Evolutionary conservation across 2,888 invertebrate genomes (phyloP).

Genomic region (Eretmocerus hayati): DNA sequence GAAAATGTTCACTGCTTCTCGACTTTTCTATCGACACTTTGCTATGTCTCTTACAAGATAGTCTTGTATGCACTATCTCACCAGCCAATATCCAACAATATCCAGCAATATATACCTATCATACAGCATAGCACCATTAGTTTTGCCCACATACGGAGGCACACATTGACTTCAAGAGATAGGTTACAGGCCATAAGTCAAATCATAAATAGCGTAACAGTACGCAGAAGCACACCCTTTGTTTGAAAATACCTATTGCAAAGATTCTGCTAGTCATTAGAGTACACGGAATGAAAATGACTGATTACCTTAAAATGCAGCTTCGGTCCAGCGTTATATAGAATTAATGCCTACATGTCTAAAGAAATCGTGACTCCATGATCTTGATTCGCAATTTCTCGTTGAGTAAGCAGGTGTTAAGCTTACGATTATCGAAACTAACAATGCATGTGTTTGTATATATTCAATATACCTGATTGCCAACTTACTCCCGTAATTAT

Average conservation of each 20-base stretch:
- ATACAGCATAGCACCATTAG: no score
- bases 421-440: no score
- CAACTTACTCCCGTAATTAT: no score
- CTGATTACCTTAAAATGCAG: constrained; percentile 16
- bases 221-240: constrained; percentile 6
- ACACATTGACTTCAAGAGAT: neutral
- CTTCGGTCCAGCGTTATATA: no score
- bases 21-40: neutral
- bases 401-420: neutral
- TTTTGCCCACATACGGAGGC: no score
- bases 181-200: constrained; percentile 12
- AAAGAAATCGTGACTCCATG: constrained; percentile 7
- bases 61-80: no score
- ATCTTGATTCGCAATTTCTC: constrained; percentile 16
- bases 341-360: constrained; percentile 5
- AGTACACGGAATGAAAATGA: constrained; percentile 20
- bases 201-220: constrained; percentile 12
- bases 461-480: no score
- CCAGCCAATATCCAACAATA: no score
- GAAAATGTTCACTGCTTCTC: constrained; percentile 7
- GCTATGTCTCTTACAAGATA: no score
- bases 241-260: constrained; percentile 11
- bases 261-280: constrained; percentile 14
- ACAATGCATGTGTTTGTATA: no score
- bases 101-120: neutral